These are phyloP conservation scores for Diplolepis rosae DNA, from an alignment of 2,888 invertebrate genomes.

Conservation along the genomic window DNA sequence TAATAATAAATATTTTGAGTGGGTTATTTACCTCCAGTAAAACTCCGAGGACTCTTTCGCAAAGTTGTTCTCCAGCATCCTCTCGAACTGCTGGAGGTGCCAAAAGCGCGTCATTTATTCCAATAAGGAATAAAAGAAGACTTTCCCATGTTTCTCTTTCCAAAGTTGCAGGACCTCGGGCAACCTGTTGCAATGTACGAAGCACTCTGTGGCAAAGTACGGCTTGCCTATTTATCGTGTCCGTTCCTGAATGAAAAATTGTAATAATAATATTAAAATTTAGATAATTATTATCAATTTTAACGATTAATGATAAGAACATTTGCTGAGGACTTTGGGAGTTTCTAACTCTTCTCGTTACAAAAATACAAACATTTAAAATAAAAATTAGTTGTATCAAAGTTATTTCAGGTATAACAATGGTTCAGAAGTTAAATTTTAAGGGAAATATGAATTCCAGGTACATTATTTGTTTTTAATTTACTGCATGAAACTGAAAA, in stretches of 20 bases:
- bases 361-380: too few species aligned
- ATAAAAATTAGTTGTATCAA: too few species aligned
- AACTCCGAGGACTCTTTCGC: constrained; percentile 94
- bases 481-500: too few species aligned
- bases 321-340: too few species aligned
- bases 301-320: too few species aligned
- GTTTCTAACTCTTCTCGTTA: too few species aligned
- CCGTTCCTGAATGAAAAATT: constrained; percentile 79
- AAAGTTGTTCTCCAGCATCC: constrained; percentile 95
- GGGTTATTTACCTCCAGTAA: constrained; percentile 84
- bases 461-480: too few species aligned
- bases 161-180: constrained; percentile 83
- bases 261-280: constrained; percentile 25
- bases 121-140: constrained; percentile 88
- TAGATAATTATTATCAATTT: background rate
- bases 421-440: too few species aligned
- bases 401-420: too few species aligned
- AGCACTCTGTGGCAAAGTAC: constrained; percentile 94
- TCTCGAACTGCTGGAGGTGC: constrained; percentile 95
- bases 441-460: too few species aligned
- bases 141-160: constrained; percentile 94
- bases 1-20: background rate
- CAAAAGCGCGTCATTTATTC: constrained; percentile 92
- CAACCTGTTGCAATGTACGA: constrained; percentile 87
- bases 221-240: constrained; percentile 94